Percentiles rank a stretch among this genome's conserved stretches.
Conservation (phyloP, 2,888 invertebrate species). For the Gortyna flavago region DNA sequence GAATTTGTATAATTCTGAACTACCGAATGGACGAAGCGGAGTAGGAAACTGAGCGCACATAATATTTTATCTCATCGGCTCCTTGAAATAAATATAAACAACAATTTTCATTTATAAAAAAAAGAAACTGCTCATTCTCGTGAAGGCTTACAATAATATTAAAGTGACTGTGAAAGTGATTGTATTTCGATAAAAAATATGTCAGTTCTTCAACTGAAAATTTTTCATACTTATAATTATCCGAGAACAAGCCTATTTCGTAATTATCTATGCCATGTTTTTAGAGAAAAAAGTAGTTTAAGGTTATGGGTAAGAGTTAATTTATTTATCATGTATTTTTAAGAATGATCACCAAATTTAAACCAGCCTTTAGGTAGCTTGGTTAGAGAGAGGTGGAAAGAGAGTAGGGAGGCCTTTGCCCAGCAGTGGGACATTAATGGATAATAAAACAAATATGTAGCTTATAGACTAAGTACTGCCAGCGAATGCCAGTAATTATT, state of each 20-base stretch:
- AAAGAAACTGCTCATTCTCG: background rate
- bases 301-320: slow-evolving; percentile 74
- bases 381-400: background rate
- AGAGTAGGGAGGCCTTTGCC: background rate
- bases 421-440: background rate
- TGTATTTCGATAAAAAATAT: slow-evolving; percentile 29
- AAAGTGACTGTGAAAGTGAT: too few species aligned
- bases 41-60: background rate
- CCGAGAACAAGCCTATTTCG: slow-evolving; percentile 11
- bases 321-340: background rate
- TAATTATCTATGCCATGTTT: slow-evolving; percentile 23
- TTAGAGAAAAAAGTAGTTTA: slow-evolving; percentile 69
- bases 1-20: background rate
- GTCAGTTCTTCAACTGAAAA: slow-evolving; percentile 32
- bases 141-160: too few species aligned
- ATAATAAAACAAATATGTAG: background rate
- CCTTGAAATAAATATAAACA: background rate
- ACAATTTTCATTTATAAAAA: background rate
- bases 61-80: background rate
- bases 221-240: slow-evolving; percentile 10
- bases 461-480: background rate
- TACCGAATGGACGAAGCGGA: background rate
- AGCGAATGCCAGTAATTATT: background rate
- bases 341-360: background rate
- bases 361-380: background rate